Percentiles rank a stretch among this genome's conserved stretches.
Conservation (phyloP, 2,797 vertebrate species). For the Amniataba percoides region DNA sequence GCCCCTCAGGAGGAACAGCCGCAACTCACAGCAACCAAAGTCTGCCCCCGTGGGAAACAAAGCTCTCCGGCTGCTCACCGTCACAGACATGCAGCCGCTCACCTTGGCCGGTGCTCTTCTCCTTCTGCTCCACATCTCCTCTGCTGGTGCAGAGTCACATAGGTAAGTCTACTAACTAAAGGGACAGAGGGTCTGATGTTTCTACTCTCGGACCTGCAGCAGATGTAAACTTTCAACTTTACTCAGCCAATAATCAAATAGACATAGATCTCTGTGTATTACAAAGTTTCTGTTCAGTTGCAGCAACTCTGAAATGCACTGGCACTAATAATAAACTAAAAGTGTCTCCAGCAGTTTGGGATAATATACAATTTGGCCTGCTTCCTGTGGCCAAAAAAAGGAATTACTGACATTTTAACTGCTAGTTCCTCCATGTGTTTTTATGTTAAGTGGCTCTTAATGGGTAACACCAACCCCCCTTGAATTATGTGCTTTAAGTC, state of each 20-base stretch:
- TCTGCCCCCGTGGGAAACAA: slow-evolving; percentile 62
- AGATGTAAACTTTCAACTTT: slow-evolving; percentile 41
- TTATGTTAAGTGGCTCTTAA: slow-evolving; percentile 36
- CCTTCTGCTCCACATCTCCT: slow-evolving; percentile 75
- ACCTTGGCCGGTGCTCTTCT: slow-evolving; percentile 74
- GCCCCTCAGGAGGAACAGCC: slow-evolving; percentile 59
- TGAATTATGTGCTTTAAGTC: slow-evolving; percentile 39
- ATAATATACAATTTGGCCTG: slow-evolving; percentile 14
- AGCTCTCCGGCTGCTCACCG: slow-evolving; percentile 48
- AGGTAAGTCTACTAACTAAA: slow-evolving; percentile 79
- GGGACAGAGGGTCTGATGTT: slow-evolving; percentile 10
- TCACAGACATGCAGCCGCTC: slow-evolving; percentile 82
- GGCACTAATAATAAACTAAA: not conserved
- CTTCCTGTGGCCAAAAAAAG: slow-evolving; percentile 11
- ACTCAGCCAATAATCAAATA: slow-evolving; percentile 5
- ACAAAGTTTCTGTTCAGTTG: slow-evolving; percentile 9
- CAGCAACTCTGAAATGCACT: slow-evolving; percentile 5
- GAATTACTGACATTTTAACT: slow-evolving; percentile 31
- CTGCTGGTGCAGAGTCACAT: slow-evolving; percentile 59
- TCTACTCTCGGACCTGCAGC: slow-evolving; percentile 32
- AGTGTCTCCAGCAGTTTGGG: not conserved
- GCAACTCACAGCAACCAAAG: slow-evolving; percentile 46
- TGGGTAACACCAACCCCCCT: not conserved
- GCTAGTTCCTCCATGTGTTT: slow-evolving; percentile 7
- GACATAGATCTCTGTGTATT: not conserved